Evolutionary conservation across 2,888 invertebrate genomes (phyloP), one percentile per base, ranked within the genome.

Genomic region (Nomada fucata): DNA sequence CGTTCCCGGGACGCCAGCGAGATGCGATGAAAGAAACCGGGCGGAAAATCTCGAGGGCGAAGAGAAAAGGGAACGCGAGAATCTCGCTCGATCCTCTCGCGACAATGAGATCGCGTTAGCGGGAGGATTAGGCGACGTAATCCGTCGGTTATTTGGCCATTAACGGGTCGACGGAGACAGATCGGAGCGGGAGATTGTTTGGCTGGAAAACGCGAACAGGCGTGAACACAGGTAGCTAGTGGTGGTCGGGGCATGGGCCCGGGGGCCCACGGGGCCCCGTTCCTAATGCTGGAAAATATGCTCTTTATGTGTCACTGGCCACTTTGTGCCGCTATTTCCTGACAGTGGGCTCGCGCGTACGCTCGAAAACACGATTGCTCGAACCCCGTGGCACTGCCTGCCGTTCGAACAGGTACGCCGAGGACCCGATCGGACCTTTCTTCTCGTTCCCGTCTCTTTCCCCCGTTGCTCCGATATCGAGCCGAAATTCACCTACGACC

Each of bases 281-380:
- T 68, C 36, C 70, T 93, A 93, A 93, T 92, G 83, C 92, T 86
- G 88, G 72, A 90, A 93, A 93, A 92, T 92, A 92, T 93, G 93
- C 92, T 91, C 91, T 93, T 93, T 92, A 93, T 93, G 93, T 93
- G 93, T 93, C 93, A 93, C 92, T 93, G 91, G 91, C 91, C 92
- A 92, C 92, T 93, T 92, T 91, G 89, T 91, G 87, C 88, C 79
- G 55, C 61, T 84, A 77, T 89, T 90, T 79, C 84, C 79, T 88
- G 89, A 88, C 85, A 81, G 10, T 65, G 59, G 76, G 44, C 52
- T 59, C 59, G 47, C 57, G 75, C 57, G 36, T 50, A 78, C 74
- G 73, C 83, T 63, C 67, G 52, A 59, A 47, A 60, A 61, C 29
- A 11, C 74, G 72, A 75, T 85, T 60, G 47, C 9, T 11, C 64